Base-by-base conservation (phyloP, 1,140 invertebrate species). In the Pachypsylla venusta region DNA sequence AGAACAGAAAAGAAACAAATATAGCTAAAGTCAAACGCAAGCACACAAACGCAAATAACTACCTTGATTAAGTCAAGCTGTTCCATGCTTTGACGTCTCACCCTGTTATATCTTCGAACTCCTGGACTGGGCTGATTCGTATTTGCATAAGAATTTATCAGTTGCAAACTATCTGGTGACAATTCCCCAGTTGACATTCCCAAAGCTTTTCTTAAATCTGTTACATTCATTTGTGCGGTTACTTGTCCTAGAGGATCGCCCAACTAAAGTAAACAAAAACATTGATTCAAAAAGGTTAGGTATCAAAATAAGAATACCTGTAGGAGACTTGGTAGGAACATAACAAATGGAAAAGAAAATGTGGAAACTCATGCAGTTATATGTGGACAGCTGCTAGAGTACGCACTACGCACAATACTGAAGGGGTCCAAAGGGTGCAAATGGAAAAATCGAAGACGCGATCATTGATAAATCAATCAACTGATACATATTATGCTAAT, bases 31-130 rank as follows among this genome's bases (percentile, higher is more conserved):
- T 24, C 22, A 4, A 25, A 24, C 4, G 22, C 26, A 28, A 4
- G 30, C 56, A 60, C 26, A 19, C 26, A 57, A 59, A 60, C n/a
- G 62, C 20, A 56, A 58, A 59, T 39, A 22, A 19, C 69, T 61
- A 90, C 83, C 78, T 93, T 93, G 72, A 98, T 85, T 14, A 98
- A 76, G 73, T 94, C 89, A 73, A 97, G 79, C 69, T 94, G 91
- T 71, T 96, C 93, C 93, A 97, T 97, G 71, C 90, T 94, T 70
- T 90, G 84, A 58, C 93, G 77, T 65, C 90, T 79, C 58, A 89
- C 81, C 64, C 86, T 79, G 16, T 48, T 48, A 42, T 81, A 75
- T 65, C 76, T 70, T 56, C 73, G 70, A 1, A 74, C 69, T 7
- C 66, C 67, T 25, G 70, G 68, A 10, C 69, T 66, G 12, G 69